Percentiles rank a stretch among this genome's conserved stretches.
Conservation (phyloP, 2,888 invertebrate species). For the Oscheius sp. region DNA sequence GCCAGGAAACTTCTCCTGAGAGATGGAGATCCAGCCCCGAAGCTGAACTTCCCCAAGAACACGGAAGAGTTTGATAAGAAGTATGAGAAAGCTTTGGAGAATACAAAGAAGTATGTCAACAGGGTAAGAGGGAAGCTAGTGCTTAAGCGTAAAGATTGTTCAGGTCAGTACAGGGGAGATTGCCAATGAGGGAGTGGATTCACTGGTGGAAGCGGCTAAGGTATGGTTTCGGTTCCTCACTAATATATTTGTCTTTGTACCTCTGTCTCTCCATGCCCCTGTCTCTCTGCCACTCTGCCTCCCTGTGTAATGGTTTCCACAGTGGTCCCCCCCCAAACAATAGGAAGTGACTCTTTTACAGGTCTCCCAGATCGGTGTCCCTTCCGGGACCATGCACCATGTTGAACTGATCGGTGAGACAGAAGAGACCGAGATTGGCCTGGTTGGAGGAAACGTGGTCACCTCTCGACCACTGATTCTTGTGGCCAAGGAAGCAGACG, state of each 20-base stretch:
- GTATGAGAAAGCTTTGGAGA: conserved; percentile 51
- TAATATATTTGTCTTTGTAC: too few relatives aligned
- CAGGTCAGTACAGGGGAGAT: conserved; percentile 35
- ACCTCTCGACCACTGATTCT: conserved; percentile 36
- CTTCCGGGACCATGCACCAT: conserved; percentile 23
- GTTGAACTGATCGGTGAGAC: conserved; percentile 8
- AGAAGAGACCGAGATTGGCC: conserved; percentile 16
- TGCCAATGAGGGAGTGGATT: conserved; percentile 48
- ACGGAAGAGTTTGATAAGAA: conserved; percentile 39
- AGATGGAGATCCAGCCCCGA: conserved; percentile 17
- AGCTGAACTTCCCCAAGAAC: conserved; percentile 33
- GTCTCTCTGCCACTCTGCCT: background rate
- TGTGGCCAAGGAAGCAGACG: conserved; percentile 26
- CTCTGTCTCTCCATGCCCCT: too few relatives aligned
- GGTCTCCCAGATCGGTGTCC: conserved; percentile 9
- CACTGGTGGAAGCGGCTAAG: conserved; percentile 48
- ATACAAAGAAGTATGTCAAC: conserved; percentile 39
- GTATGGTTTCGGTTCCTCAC: background rate
- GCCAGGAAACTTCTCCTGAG: conserved; percentile 17
- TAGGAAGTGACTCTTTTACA: background rate
- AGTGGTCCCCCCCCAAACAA: too few relatives aligned
- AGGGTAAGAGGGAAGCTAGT: conserved; percentile 32
- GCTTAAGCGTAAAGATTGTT: conserved; percentile 14
- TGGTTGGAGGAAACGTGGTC: conserved; percentile 17
- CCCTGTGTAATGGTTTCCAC: too few relatives aligned